Evolutionary conservation across 30 jellyfish, hydroid and myxozoan species (phyloP), one percentile per base, ranked within the genome.

Genomic region (Turritopsis dohrnii): DNA sequence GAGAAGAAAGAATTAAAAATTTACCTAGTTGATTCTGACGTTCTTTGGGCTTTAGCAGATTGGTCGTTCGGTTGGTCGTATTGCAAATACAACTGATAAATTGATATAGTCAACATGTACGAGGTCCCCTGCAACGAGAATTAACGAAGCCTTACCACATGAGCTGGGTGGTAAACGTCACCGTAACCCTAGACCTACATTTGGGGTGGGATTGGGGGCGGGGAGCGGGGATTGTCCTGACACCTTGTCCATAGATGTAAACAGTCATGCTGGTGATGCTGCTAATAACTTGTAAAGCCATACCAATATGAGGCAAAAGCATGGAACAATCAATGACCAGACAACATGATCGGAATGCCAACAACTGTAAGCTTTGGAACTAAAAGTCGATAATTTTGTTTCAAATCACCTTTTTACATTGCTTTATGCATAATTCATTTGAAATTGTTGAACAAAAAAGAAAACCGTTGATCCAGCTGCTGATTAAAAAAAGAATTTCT

Each of bases 301-400:
- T 71, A 87, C 95, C 21, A 87, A 31, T 0, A 88, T 79, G 28
- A 87, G 84, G 66, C 86, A 83, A 28, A 84, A 84, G 23, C 89
- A 87, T 8, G 95, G 95, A 41, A 87, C 65, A 31, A 87, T 83
- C 21, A 87, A 41, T 7, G 95, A 74, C 79, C 83, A 52, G 52
- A 88, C 89, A 1, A 87, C 89, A 16, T 79, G 83, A 41, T 87
- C 95, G 1, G 95, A 87, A n/a, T 88, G 86, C 95, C 95, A 87
- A 65, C 95, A 87, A 19, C 83, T 87, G 86, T 87, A 87, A 23
- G 83, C 86, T 0, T 79, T 82, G 18, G 95, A 73, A 82, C 95
- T 87, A 76, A 23, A 28, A 77, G n/a, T n/a, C n/a, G n/a, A n/a
- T 41, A 13, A 41, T 41, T 41, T 41, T 41, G 13, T 13, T 3